These are phyloP conservation scores for Lymantria monacha DNA, from an alignment of 2,888 invertebrate genomes.

Conservation along the genomic window DNA sequence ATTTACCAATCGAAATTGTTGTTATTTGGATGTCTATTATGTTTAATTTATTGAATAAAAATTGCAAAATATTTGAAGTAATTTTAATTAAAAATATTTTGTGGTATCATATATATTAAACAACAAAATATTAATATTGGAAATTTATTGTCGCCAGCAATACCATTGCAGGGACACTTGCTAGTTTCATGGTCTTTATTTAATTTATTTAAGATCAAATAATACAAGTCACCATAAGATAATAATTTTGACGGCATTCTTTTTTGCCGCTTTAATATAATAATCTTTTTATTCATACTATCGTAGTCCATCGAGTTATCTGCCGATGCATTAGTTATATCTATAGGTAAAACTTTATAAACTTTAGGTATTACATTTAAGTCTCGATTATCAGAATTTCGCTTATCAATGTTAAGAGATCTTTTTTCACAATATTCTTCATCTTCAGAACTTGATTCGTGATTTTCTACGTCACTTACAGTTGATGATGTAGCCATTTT, in stretches of 20 bases:
- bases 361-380: background rate
- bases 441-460: conserved; percentile 31
- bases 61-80: background rate
- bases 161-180: conserved; percentile 24
- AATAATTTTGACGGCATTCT: conserved; percentile 1
- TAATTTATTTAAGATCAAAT: conserved; percentile 21
- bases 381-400: conserved; percentile 38
- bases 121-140: conserved; percentile 8
- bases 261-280: conserved; percentile 39
- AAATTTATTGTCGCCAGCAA: conserved; percentile 2
- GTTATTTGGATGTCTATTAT: background rate
- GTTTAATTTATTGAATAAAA: background rate
- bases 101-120: background rate
- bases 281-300: conserved; percentile 34
- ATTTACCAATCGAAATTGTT: background rate
- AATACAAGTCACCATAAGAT: conserved; percentile 19
- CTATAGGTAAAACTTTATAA: background rate
- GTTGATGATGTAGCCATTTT: conserved; percentile 39
- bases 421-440: conserved; percentile 72
- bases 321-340: background rate
- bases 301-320: conserved; percentile 11
- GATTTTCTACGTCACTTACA: conserved; percentile 4
- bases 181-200: conserved; percentile 7
- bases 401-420: conserved; percentile 51
- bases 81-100: background rate